Base-by-base conservation (phyloP, 2,888 invertebrate species). In the Phlogophora meticulosa region DNA sequence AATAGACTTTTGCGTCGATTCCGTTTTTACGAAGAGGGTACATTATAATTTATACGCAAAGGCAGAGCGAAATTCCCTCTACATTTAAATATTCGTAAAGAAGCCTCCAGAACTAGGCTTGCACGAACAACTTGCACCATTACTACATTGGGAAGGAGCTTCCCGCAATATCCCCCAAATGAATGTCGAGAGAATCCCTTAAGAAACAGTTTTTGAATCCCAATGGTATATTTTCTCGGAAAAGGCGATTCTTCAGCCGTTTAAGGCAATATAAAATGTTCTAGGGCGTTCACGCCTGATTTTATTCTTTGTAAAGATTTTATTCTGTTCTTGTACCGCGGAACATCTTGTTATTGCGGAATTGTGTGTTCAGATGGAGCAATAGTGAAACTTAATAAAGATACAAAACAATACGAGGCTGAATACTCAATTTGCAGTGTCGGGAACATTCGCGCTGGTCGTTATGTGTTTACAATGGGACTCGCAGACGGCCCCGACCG, bases 181-280 rank as follows among this genome's bases (percentile, higher is more conserved):
- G 86, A 90, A 89, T 89, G 88, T 87, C 84, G 84, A 83, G 83
- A 82, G 83, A 86, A 88, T 89, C 88, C 89, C 88, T 85, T 82
- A 87, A 88, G 88, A 82, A 89, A 89, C 90, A 87, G 87, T 90
- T 90, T 88, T 86, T 85, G 88, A 87, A 88, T 88, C 86, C 86
- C 88, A 78, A 75, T 82, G 84, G 87, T 86, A 87, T 88, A 89
- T 91, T 90, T 86, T 82, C 85, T 78, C 76, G 83, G 72, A 80
- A 85, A 83, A 85, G 83, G 87, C 86, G 84, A 87, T 84, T 86
- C 85, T 79, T 84, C 78, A 78, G 81, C 79, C 85, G 84, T 87
- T 90, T 87, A 87, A 87, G 84, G 84, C 81, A 85, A 85, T 87
- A 85, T 87, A 87, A 88, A 90, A 86, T 85, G 87, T 86, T 88